A percentile compares a stretch with the other conserved stretches of the same genome.
Conservation (phyloP, 1,140 invertebrate genomes). For the Oncopodura yosiiana region DNA sequence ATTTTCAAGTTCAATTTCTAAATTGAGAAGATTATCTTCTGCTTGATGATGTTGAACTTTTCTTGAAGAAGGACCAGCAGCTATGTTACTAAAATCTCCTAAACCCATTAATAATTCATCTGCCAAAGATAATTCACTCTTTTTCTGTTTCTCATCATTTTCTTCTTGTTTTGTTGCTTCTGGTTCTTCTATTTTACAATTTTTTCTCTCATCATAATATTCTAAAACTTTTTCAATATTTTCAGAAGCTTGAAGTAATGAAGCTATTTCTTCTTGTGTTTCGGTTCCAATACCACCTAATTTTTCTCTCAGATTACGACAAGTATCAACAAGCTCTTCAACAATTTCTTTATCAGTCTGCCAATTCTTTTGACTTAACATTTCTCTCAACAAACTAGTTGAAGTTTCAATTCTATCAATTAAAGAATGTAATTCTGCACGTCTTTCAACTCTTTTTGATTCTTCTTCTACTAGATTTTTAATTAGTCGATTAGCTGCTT, state of each 20-base stretch:
- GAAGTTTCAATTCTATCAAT: constrained; percentile 34
- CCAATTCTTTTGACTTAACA: constrained; percentile 24
- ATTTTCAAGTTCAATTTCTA: constrained; percentile 23
- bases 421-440: constrained; percentile 27
- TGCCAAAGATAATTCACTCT: constrained; percentile 16
- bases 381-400: constrained; percentile 28
- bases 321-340: constrained; percentile 26
- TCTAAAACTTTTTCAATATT: constrained; percentile 31
- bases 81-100: not conserved
- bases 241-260: constrained; percentile 31
- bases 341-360: constrained; percentile 30
- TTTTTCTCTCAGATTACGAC: constrained; percentile 23
- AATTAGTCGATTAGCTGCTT: constrained; percentile 89
- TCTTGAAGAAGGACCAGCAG: not conserved
- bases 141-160: not conserved
- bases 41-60: not conserved
- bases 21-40: constrained; percentile 27
- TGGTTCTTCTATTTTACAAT: not conserved
- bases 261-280: constrained; percentile 32
- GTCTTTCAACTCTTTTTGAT: constrained; percentile 27
- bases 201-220: constrained; percentile 26
- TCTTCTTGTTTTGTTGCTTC: not conserved
- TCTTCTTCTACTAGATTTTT: constrained; percentile 91
- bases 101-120: constrained; percentile 29
- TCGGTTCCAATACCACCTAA: constrained; percentile 26